phyloP scores from a whole-genome alignment of 2,888 invertebrate species.

The Drosophila maculinotata region DNA sequence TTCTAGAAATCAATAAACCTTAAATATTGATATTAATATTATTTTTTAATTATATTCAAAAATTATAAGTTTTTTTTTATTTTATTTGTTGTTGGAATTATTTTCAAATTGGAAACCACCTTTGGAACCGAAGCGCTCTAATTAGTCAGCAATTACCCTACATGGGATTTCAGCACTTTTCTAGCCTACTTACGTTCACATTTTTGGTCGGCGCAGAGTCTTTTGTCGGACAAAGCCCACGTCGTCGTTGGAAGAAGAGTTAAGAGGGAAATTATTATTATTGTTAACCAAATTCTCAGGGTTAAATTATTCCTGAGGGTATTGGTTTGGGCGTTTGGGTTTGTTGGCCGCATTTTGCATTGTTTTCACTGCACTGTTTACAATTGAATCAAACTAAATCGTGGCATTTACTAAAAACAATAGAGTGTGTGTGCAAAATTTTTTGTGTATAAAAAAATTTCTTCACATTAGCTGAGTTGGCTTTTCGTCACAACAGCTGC shows the following conservation, averaged over 20 bases:
- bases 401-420: slow-evolving; percentile 20
- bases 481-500: slow-evolving; percentile 69
- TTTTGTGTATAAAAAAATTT: slow-evolving; percentile 62
- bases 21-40: too few species aligned
- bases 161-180: neutral
- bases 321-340: slow-evolving; percentile 53
- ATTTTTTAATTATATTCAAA: neutral
- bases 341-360: slow-evolving; percentile 74
- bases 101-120: neutral
- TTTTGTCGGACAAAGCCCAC: slow-evolving; percentile 87
- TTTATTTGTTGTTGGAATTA: neutral
- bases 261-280: slow-evolving; percentile 50
- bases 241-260: slow-evolving; percentile 70
- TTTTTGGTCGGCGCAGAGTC: slow-evolving; percentile 89
- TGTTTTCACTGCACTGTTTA: slow-evolving; percentile 52
- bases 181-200: slow-evolving; percentile 89
- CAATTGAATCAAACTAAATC: slow-evolving; percentile 36
- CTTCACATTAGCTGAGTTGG: slow-evolving; percentile 77
- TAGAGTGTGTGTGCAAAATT: slow-evolving; percentile 40
- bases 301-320: slow-evolving; percentile 49
- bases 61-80: neutral
- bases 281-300: slow-evolving; percentile 32
- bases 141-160: neutral
- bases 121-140: neutral
- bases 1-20: too few species aligned